Percentiles rank a stretch among this genome's conserved stretches.
Evolutionary conservation across 2,113 vertebrate genomes (phyloP).

Genomic region (Hucho hucho): DNA sequence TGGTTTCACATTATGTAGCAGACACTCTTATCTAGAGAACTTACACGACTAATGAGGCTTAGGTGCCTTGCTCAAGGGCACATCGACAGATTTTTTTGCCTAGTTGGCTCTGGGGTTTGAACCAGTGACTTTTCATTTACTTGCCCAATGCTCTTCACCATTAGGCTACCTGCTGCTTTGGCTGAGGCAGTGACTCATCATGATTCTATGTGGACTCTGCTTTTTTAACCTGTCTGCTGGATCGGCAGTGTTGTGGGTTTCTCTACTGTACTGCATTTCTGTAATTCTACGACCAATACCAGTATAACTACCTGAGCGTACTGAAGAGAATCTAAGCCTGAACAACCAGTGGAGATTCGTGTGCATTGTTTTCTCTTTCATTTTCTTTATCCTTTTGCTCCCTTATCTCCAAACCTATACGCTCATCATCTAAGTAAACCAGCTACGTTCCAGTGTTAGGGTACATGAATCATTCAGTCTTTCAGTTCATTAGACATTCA

Average conservation of each 20-base stretch:
- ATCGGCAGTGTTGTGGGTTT: background rate
- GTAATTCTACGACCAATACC: no score
- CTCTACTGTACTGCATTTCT: background rate
- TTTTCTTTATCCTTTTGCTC: constrained; percentile 27
- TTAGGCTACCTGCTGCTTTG: constrained; percentile 45
- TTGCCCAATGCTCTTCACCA: no score
- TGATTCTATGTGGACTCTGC: constrained; percentile 65
- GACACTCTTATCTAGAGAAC: no score
- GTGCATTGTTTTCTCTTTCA: constrained; percentile 15
- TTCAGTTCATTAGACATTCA: constrained; percentile 64
- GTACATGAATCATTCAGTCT: constrained; percentile 59
- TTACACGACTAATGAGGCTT: no score
- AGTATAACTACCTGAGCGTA: no score
- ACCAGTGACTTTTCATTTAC: no score
- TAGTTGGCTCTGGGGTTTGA: no score
- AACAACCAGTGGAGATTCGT: background rate
- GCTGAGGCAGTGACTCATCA: constrained; percentile 73
- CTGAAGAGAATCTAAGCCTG: no score
- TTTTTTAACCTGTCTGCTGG: constrained; percentile 52
- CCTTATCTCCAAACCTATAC: constrained; percentile 45
- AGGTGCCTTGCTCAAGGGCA: no score
- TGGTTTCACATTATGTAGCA: constrained; percentile 59
- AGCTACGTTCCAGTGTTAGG: constrained; percentile 42
- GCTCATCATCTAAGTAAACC: constrained; percentile 65
- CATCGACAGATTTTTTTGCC: no score